Conservation (phyloP, 2,797 vertebrate genomes). For the Anabacerthia variegaticeps region DNA sequence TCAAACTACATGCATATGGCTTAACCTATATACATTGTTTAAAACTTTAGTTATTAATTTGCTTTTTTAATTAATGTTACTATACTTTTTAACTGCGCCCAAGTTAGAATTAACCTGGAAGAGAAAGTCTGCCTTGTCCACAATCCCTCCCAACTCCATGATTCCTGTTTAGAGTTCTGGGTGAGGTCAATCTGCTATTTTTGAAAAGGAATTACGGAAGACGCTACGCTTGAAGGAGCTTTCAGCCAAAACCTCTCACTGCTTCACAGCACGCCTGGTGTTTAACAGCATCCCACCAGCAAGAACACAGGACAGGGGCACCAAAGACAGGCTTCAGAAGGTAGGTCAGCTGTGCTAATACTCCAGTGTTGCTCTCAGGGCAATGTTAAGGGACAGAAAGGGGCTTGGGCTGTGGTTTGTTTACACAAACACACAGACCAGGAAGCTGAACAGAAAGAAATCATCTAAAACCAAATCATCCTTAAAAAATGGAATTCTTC, state of each 20-base stretch:
- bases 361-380: fast-evolving
- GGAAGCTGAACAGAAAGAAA: background rate
- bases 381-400: background rate
- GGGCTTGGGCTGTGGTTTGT: background rate
- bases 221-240: background rate
- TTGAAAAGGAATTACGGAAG: background rate
- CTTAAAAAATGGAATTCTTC: background rate
- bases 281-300: background rate
- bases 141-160: fast-evolving
- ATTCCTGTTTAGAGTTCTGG: background rate
- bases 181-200: background rate
- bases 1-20: background rate
- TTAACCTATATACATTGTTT: background rate
- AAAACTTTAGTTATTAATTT: background rate
- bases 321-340: background rate
- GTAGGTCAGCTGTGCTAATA: background rate
- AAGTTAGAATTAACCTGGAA: background rate
- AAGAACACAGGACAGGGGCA: background rate
- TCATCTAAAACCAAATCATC: background rate
- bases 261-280: background rate
- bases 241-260: background rate
- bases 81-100: background rate
- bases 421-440: background rate
- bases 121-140: background rate
- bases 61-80: background rate